These are phyloP conservation scores for Anarrhichthys ocellatus DNA, from an alignment of 2,113 vertebrate genomes.

Conservation along the genomic window DNA sequence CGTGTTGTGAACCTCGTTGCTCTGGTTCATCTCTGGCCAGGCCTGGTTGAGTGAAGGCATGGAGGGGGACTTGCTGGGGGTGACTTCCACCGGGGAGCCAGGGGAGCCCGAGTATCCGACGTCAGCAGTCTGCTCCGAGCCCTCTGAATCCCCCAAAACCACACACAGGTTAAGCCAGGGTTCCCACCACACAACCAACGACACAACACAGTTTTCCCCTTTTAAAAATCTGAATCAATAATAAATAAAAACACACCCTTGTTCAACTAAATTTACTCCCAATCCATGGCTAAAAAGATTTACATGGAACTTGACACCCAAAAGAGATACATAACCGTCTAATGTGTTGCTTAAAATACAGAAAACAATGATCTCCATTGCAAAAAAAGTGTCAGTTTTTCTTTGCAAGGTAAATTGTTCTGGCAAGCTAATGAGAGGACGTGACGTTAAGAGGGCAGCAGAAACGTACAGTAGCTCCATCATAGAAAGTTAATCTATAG, in stretches of 20 bases:
- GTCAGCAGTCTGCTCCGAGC: constrained; percentile 87
- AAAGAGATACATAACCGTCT: not conserved
- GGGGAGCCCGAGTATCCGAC: constrained; percentile 94
- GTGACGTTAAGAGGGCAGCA: not conserved
- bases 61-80: constrained; percentile 97
- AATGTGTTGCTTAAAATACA: not conserved
- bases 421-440: not conserved
- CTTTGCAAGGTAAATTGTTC: not conserved
- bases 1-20: constrained; percentile 91
- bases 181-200: not conserved
- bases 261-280: not conserved
- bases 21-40: constrained; percentile 98
- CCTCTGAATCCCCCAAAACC: constrained; percentile 39
- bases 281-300: not conserved
- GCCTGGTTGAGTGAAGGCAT: constrained; percentile 99
- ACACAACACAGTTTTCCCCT: not conserved
- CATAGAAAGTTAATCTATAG: constrained; percentile 1
- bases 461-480: not conserved
- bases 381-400: not conserved
- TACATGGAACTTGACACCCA: not conserved
- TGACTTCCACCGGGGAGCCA: constrained; percentile 93
- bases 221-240: not conserved
- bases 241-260: not conserved
- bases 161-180: constrained; percentile 4
- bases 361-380: not conserved